Evolutionary conservation across 1,140 invertebrate species (phyloP).

Genomic region (Hyles vespertilio): DNA sequence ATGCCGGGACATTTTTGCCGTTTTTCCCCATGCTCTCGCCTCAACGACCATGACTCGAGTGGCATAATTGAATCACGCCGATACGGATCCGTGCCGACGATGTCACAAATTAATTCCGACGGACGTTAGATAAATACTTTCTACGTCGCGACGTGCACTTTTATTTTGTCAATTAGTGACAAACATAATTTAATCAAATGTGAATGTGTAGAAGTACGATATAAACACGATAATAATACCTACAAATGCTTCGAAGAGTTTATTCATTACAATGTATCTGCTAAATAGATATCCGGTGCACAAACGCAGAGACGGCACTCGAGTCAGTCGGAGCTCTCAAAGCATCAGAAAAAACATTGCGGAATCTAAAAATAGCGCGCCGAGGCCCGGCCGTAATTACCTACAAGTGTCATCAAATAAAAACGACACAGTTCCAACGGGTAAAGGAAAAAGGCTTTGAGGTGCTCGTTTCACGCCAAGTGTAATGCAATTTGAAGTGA

Average conservation of each 20-base stretch:
- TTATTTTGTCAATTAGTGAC: not conserved
- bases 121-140: conserved; percentile 32
- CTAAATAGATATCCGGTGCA: too few relatives aligned
- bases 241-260: too few relatives aligned
- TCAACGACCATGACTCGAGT: conserved; percentile 51
- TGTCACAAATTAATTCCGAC: conserved; percentile 62
- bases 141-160: conserved; percentile 4
- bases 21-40: conserved; percentile 68
- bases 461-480: conserved; percentile 43
- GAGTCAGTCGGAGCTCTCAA: too few relatives aligned
- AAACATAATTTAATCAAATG: not conserved
- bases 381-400: conserved; percentile 38
- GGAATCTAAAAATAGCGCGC: conserved; percentile 1
- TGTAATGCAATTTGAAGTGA: conserved; percentile 56
- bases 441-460: conserved; percentile 47
- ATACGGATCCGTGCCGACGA: conserved; percentile 31
- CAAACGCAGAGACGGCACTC: too few relatives aligned
- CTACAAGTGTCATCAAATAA: conserved; percentile 51
- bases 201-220: not conserved
- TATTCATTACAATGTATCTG: too few relatives aligned
- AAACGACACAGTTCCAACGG: conserved; percentile 34
- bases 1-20: conserved; percentile 63
- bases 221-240: not conserved
- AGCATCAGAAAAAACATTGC: conserved; percentile 7
- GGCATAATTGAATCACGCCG: conserved; percentile 68